Evolutionary conservation across 2,888 invertebrate species (phyloP).

Genomic region (Platycheirus albimanus): DNA sequence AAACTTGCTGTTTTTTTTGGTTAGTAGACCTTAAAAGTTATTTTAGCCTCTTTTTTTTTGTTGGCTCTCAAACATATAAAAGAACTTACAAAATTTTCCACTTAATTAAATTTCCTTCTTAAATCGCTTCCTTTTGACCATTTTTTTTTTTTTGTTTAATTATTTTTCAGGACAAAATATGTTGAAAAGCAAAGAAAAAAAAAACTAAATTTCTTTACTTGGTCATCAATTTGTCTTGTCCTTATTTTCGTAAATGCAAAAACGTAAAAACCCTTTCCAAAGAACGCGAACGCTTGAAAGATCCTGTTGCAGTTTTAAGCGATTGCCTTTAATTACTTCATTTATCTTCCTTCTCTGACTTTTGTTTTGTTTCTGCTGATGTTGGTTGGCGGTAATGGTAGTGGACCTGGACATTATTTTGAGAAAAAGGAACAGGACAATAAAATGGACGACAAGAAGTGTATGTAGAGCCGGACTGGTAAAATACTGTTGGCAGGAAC

Average conservation of each 20-base stretch:
- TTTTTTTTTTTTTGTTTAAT: background rate
- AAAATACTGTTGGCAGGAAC: background rate
- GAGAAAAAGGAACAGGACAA: background rate
- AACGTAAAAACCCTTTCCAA: background rate
- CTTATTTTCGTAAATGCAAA: background rate
- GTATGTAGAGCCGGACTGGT: background rate
- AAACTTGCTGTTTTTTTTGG: constrained; percentile 37
- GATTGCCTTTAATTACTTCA: constrained; percentile 49
- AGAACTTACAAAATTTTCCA: constrained; percentile 39
- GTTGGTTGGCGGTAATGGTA: background rate
- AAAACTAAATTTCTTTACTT: too few species aligned
- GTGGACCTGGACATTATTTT: background rate
- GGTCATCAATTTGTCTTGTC: constrained; percentile 27
- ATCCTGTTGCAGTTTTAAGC: constrained; percentile 44
- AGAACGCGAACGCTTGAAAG: constrained; percentile 24
- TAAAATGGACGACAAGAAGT: background rate
- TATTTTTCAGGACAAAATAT: constrained; percentile 14
- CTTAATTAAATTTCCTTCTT: constrained; percentile 40
- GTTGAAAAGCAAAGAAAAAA: too few species aligned
- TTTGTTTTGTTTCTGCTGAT: background rate
- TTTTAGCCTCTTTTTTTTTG: background rate
- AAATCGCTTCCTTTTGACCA: background rate
- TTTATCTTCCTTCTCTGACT: constrained; percentile 19
- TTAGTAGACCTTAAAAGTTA: background rate
- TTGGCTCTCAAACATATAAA: constrained; percentile 4